phyloP scores from a whole-genome alignment of 2,888 invertebrate species.

The Sturmia bella region DNA sequence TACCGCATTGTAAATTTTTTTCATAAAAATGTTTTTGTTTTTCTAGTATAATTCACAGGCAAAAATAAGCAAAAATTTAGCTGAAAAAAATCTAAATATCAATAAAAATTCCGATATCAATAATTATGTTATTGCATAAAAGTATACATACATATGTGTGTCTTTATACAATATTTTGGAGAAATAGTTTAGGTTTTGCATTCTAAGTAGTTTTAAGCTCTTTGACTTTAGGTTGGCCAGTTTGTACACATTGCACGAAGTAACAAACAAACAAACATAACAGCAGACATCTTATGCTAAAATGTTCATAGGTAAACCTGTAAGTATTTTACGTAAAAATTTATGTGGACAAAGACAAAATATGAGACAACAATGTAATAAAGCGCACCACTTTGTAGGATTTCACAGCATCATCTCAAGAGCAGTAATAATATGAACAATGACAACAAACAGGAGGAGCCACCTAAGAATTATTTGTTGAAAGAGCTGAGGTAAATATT shows the following conservation, averaged over 20 bases:
- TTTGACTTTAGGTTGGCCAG: constrained; percentile 33
- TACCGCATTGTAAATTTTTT: no score
- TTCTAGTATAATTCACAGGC: no score
- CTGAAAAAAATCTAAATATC: no score
- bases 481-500: constrained; percentile 73
- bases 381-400: constrained; percentile 51
- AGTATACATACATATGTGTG: no score
- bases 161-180: no score
- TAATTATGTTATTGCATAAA: no score
- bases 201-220: not conserved
- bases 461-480: constrained; percentile 68
- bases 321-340: not conserved
- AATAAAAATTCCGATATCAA: no score
- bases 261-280: constrained; percentile 31
- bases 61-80: no score
- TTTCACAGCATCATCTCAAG: constrained; percentile 54
- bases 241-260: not conserved
- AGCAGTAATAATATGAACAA: constrained; percentile 63
- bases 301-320: not conserved
- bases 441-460: constrained; percentile 70
- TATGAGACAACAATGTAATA: constrained; percentile 32
- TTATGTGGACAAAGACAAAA: constrained; percentile 18
- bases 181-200: no score
- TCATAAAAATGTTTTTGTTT: no score
- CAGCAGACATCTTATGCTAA: constrained; percentile 34